phyloP scores from a whole-genome alignment of 2,113 vertebrate genomes.

The Leiothrix lutea region DNA sequence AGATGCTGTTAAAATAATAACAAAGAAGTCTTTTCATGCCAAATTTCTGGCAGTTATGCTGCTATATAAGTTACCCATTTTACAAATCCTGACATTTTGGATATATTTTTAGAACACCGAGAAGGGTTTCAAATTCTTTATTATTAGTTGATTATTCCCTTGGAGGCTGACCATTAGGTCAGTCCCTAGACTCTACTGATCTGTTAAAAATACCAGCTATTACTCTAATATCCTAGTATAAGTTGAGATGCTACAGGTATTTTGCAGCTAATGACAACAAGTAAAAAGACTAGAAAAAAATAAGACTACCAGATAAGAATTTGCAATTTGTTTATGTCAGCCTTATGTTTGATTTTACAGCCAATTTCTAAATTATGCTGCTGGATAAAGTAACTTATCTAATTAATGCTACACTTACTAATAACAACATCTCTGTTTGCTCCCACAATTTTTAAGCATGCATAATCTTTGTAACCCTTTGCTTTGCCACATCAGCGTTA shows the following conservation, averaged over 20 bases:
- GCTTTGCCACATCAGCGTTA: constrained; percentile 24
- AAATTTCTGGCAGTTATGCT: not conserved
- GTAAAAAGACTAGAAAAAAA: not conserved
- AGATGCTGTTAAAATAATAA: not conserved
- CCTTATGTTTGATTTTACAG: not conserved
- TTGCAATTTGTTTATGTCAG: not conserved
- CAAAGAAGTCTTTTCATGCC: not conserved
- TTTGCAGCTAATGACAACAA: not conserved
- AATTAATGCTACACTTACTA: not conserved
- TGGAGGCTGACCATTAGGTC: not conserved
- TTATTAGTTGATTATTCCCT: not conserved
- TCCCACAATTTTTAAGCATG: not conserved
- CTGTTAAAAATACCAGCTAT: not conserved
- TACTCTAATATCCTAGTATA: not conserved
- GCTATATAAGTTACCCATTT: not conserved
- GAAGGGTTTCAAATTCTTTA: not conserved
- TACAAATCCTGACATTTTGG: not conserved
- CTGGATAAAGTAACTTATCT: not conserved
- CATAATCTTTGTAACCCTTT: not conserved
- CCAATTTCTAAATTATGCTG: not conserved
- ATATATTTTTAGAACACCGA: not conserved
- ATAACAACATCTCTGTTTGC: not conserved
- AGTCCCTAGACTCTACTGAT: not conserved
- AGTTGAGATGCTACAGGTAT: not conserved
- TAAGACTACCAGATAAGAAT: not conserved